Evolutionary conservation across 2,888 invertebrate species (phyloP).

Genomic region (Mesoligia furuncula): DNA sequence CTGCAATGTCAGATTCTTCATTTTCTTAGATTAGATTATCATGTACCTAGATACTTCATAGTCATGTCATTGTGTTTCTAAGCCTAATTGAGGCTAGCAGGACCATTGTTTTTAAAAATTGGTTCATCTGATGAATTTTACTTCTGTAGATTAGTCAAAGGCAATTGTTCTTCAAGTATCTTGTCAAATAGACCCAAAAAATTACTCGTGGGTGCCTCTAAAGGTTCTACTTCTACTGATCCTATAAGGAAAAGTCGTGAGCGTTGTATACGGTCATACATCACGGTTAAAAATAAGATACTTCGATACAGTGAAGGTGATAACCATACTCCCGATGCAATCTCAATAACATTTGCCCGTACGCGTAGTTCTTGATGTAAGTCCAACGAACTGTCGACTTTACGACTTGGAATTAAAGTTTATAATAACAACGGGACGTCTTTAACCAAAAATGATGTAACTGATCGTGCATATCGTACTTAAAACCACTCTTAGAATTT

Average conservation of each 20-base stretch:
- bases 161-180: background rate
- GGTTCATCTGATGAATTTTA: background rate
- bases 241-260: slow-evolving; percentile 48
- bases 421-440: background rate
- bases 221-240: slow-evolving; percentile 35
- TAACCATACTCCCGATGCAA: slow-evolving; percentile 41
- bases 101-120: background rate
- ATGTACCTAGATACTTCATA: background rate
- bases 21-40: background rate
- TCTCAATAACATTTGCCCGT: slow-evolving; percentile 43
- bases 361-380: slow-evolving; percentile 15
- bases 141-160: background rate
- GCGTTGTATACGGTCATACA: slow-evolving; percentile 28
- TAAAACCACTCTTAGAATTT: slow-evolving; percentile 37
- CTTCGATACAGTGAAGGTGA: slow-evolving; percentile 28
- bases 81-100: background rate
- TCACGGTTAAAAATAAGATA: slow-evolving; percentile 58
- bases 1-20: background rate
- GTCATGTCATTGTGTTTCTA: background rate
- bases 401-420: slow-evolving; percentile 7
- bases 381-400: slow-evolving; percentile 38
- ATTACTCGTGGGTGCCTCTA: slow-evolving; percentile 28
- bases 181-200: slow-evolving; percentile 28
- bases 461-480: slow-evolving; percentile 49
- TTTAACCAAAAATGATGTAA: slow-evolving; percentile 53